Evolutionary conservation across 2,797 vertebrate species (phyloP).

Genomic region (Paguma larvata): DNA sequence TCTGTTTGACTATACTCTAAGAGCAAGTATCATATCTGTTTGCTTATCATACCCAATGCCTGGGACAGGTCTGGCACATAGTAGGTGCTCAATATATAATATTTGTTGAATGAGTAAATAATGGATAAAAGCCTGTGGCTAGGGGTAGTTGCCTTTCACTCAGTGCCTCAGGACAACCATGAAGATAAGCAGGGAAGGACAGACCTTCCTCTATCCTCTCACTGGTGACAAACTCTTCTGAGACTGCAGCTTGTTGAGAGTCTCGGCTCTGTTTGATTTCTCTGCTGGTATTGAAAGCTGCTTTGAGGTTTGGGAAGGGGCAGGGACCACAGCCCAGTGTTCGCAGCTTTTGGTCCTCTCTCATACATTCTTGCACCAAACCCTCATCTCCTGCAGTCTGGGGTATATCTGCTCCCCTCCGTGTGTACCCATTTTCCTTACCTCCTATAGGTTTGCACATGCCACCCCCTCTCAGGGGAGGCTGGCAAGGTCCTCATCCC

Average conservation of each 20-base stretch:
- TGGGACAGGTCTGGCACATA: neutral
- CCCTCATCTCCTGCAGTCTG: neutral
- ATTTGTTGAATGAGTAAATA: slow-evolving; percentile 7
- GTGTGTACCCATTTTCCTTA: neutral
- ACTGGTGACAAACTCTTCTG: neutral
- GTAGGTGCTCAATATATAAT: slow-evolving; percentile 40
- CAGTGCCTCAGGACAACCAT: neutral
- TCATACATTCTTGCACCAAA: neutral
- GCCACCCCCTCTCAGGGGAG: neutral
- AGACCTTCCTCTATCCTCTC: neutral
- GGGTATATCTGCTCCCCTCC: neutral
- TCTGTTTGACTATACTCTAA: slow-evolving; percentile 28
- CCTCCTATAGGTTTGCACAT: neutral
- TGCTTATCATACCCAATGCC: slow-evolving; percentile 26
- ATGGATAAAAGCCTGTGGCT: neutral
- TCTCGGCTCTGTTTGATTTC: neutral
- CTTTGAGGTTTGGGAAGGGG: neutral
- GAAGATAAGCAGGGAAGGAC: neutral
- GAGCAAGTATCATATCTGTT: slow-evolving; percentile 1
- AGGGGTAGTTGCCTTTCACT: neutral
- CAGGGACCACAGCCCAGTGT: neutral
- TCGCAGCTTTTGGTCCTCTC: neutral
- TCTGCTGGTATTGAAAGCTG: neutral
- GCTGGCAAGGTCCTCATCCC: neutral
- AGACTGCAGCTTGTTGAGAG: neutral